phyloP scores from a whole-genome alignment of 2,113 vertebrate species.

The Lonchura striata region DNA sequence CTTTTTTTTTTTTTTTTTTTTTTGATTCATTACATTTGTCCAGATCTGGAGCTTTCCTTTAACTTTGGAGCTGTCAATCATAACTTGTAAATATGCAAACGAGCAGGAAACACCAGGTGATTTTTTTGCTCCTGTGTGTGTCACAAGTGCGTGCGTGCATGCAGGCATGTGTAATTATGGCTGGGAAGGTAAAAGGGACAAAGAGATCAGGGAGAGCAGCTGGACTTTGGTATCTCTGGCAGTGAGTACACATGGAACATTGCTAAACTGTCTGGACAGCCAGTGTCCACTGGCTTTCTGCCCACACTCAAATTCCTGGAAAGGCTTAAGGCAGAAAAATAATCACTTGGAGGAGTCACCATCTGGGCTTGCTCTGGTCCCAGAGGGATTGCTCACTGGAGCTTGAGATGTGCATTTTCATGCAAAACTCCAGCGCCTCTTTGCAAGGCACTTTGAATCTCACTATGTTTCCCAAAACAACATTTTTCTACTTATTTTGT shows the following conservation, averaged over 20 bases:
- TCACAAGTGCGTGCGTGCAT: not conserved
- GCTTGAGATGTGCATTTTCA: constrained; percentile 27
- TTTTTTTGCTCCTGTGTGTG: not conserved
- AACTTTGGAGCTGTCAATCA: not conserved
- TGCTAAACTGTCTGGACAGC: constrained; percentile 35
- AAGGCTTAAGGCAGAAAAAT: constrained; percentile 75
- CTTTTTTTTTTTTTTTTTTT: not conserved
- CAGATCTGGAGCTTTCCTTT: not conserved
- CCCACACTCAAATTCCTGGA: constrained; percentile 76
- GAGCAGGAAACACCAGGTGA: not conserved
- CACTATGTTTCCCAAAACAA: not conserved
- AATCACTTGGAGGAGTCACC: constrained; percentile 66
- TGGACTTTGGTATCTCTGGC: constrained; percentile 43
- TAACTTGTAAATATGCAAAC: rapidly evolving
- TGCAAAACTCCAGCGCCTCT: constrained; percentile 44
- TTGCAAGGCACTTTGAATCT: constrained; percentile 31
- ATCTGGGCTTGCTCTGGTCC: constrained; percentile 64
- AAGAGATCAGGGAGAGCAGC: constrained; percentile 41
- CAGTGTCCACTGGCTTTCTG: constrained; percentile 67
- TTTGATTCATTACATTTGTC: not conserved
- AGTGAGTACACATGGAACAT: constrained; percentile 11
- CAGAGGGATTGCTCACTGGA: constrained; percentile 41
- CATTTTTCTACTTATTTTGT: not conserved
- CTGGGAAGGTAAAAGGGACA: constrained; percentile 2
- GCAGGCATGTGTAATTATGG: not conserved